Conservation (phyloP, 2,888 invertebrate species). For the Coremacera marginata region DNA sequence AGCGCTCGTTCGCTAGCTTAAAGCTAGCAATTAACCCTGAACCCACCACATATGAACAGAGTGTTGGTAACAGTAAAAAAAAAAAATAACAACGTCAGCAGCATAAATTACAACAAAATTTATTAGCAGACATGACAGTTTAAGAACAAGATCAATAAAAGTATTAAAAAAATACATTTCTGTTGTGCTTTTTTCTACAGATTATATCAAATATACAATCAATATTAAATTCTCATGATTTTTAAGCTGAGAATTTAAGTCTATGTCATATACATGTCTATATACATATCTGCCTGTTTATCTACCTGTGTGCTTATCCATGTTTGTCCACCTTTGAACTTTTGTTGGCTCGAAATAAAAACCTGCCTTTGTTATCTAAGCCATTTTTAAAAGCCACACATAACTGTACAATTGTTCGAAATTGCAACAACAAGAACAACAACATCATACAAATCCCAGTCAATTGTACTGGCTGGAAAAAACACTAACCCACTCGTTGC, state of each 20-base stretch:
- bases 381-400: neutral
- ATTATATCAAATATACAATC: neutral
- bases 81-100: neutral
- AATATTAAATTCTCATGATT: constrained; percentile 13
- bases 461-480: neutral
- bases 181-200: neutral
- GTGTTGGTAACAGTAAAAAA: neutral
- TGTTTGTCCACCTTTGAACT: constrained; percentile 25
- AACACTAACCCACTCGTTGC: too few relatives aligned
- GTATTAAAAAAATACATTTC: neutral
- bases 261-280: too few relatives aligned
- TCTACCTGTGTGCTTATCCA: neutral
- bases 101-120: neutral
- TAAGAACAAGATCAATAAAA: neutral
- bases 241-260: too few relatives aligned
- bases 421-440: neutral
- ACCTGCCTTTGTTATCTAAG: neutral
- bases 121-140: neutral
- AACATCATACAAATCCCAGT: neutral
- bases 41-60: constrained; percentile 6
- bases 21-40: constrained; percentile 31
- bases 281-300: too few relatives aligned
- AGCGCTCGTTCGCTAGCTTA: too few relatives aligned
- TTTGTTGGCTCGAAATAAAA: neutral
- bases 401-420: constrained; percentile 4